Evolutionary conservation across 2,113 vertebrate species (phyloP), one percentile per base, ranked within the genome.

Genomic region (Aramus guarauna): DNA sequence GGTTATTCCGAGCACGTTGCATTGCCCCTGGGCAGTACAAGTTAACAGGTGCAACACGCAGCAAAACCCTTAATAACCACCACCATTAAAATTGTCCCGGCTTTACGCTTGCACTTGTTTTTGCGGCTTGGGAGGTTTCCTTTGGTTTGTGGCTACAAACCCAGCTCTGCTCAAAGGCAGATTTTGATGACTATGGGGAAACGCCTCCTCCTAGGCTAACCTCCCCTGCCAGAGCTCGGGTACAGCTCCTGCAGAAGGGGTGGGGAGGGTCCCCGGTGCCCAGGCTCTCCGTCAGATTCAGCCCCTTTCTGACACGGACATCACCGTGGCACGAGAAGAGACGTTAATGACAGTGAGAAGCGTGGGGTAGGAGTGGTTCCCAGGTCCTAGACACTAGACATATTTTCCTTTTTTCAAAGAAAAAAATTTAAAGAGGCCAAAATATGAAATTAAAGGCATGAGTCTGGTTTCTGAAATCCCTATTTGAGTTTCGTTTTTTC

Each of bases 61-160:
- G 69, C 53, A 83, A 73, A 93, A 24, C 41, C 72, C 27, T 74
- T 59, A 47, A 83, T 23, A 85, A 84, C 30, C 72, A 86, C 23
- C 27, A 48, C 34, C 34, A 62, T 52, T 85, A 47, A 59, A 83
- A 76, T n/a, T 26, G 32, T 43, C 83, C 75, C 76, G 41, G 11
- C 32, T 92, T 84, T 41, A 55, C 56, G 76, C 11, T 87, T 84
- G 37, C 59, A 59, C 94, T 92, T 92, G 47, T 59, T 82, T 55
- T 64, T 94, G 94, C 0, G 48, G 84, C 43, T 85, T 90, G 62
- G 85, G 81, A 90, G 48, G 45, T 69, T 96, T 79, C 85, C 81
- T 91, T 88, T 92, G 90, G 92, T 88, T 93, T 96, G 87, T 68
- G 87, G 92, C 72, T 94, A 29, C 62, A 94, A 82, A 85, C 71